Conservation (phyloP, 2,797 vertebrate genomes). For the Etheostoma nigrum region DNA sequence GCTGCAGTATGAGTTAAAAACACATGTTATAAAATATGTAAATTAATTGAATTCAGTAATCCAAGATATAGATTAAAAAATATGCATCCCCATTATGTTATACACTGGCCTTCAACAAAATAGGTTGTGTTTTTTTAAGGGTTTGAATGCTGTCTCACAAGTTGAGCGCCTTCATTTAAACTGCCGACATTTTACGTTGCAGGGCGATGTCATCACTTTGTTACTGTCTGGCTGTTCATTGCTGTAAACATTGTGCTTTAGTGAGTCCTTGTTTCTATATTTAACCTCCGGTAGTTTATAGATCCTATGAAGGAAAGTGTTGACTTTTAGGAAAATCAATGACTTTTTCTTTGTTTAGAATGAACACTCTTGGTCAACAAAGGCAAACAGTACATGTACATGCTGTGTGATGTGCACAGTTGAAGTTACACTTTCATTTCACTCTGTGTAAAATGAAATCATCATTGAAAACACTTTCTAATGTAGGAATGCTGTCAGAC, state of each 20-base stretch:
- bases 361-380: conserved; percentile 42
- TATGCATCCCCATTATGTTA: neutral
- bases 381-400: neutral
- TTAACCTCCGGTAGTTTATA: conserved; percentile 22
- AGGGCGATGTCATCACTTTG: conserved; percentile 18
- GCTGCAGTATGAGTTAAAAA: neutral
- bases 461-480: neutral
- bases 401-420: neutral
- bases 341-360: conserved; percentile 57
- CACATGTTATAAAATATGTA: neutral
- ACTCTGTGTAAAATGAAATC: neutral
- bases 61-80: neutral
- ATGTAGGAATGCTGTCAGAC: neutral
- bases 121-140: neutral
- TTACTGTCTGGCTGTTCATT: conserved; percentile 63
- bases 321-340: conserved; percentile 67
- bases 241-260: conserved; percentile 42
- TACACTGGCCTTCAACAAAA: neutral
- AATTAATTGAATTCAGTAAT: neutral
- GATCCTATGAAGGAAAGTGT: conserved; percentile 33
- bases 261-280: conserved; percentile 64
- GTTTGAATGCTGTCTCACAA: neutral
- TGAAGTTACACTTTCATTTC: neutral
- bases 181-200: conserved; percentile 14
- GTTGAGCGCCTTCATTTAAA: conserved; percentile 1